A percentile compares a stretch with the other conserved stretches of the same genome.
These are phyloP conservation scores for Thaumetopoea pityocampa DNA, from an alignment of 1,140 invertebrate species.

Conservation along the genomic window DNA sequence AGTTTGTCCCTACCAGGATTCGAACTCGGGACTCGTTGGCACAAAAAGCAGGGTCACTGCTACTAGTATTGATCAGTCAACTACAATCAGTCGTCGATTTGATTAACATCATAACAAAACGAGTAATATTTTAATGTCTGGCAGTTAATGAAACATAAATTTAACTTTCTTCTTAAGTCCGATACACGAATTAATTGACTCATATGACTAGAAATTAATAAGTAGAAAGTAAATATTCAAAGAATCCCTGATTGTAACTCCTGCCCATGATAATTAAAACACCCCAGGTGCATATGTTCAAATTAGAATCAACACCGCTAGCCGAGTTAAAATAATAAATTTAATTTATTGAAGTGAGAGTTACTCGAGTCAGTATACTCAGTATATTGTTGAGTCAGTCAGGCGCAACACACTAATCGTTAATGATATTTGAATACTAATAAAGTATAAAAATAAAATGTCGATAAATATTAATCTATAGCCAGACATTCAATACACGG, in stretches of 20 bases:
- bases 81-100: too few relatives aligned
- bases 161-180: constrained; percentile 16
- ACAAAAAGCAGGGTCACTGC: too few relatives aligned
- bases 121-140: constrained; percentile 11
- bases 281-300: constrained; percentile 32
- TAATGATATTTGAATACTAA: constrained; percentile 67
- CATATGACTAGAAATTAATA: constrained; percentile 33
- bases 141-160: constrained; percentile 14
- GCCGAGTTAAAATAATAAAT: constrained; percentile 47
- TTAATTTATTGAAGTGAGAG: constrained; percentile 46
- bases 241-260: constrained; percentile 33
- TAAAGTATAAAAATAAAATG: constrained; percentile 57
- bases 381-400: too few relatives aligned
- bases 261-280: constrained; percentile 26
- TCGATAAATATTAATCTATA: constrained; percentile 63
- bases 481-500: constrained; percentile 45
- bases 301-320: constrained; percentile 30
- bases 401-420: constrained; percentile 52
- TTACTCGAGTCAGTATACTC: constrained; percentile 15
- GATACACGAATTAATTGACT: constrained; percentile 37
- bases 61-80: too few relatives aligned
- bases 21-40: too few relatives aligned
- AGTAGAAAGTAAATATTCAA: constrained; percentile 43
- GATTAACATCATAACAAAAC: constrained; percentile 5
- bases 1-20: too few relatives aligned